These are phyloP conservation scores for Microcebus murinus DNA, from an alignment of 2,113 vertebrate species.

Conservation along the genomic window DNA sequence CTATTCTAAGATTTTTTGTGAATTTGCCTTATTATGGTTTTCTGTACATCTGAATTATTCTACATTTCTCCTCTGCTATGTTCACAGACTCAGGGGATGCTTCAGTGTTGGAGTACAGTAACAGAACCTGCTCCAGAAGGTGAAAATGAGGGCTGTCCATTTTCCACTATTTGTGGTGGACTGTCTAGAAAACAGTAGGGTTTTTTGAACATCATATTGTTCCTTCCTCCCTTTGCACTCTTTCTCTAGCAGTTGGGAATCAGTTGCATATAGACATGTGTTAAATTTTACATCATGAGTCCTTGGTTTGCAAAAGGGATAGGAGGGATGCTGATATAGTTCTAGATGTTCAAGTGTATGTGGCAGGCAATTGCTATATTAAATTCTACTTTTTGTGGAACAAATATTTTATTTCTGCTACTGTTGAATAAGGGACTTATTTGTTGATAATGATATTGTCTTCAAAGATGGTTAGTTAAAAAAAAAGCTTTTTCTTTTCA, in stretches of 20 bases:
- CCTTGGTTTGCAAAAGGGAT: background rate
- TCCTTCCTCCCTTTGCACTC: background rate
- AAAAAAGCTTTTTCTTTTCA: background rate
- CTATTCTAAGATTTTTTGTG: slow-evolving; percentile 53
- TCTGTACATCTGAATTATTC: slow-evolving; percentile 13
- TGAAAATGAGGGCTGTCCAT: slow-evolving; percentile 34
- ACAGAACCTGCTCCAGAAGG: slow-evolving; percentile 54
- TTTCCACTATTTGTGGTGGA: slow-evolving; percentile 46
- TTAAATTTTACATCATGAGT: slow-evolving; percentile 45
- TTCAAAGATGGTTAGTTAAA: slow-evolving; percentile 8
- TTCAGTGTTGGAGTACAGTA: slow-evolving; percentile 51
- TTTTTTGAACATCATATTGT: background rate
- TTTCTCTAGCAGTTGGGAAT: slow-evolving; percentile 23
- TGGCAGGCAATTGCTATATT: background rate
- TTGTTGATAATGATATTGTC: background rate
- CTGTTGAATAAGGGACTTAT: background rate
- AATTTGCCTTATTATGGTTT: slow-evolving; percentile 52
- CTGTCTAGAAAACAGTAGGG: slow-evolving; percentile 15
- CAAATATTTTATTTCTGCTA: background rate
- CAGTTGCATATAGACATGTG: background rate
- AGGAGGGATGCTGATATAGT: slow-evolving; percentile 51
- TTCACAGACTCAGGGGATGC: slow-evolving; percentile 52
- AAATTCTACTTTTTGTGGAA: background rate
- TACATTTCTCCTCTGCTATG: slow-evolving; percentile 42
- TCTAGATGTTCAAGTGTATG: background rate